A percentile compares a stretch with the other conserved stretches of the same genome.
Evolutionary conservation across 2,888 invertebrate species (phyloP).

Genomic region (Scaeva pyrastri): DNA sequence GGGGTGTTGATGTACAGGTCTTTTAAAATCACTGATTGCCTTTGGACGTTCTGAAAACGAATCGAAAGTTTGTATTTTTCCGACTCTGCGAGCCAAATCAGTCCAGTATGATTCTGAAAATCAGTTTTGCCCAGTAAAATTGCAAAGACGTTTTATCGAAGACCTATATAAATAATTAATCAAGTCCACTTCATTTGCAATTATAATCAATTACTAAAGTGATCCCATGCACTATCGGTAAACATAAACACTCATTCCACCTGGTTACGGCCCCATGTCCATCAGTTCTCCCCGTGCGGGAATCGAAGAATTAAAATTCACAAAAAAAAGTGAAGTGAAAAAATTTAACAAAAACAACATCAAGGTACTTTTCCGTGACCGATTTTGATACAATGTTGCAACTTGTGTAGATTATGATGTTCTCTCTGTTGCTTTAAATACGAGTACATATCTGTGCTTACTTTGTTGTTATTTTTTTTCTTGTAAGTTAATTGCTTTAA

Average conservation of each 20-base stretch:
- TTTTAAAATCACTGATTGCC: too few species aligned
- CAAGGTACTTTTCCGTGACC: not conserved
- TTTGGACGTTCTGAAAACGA: too few species aligned
- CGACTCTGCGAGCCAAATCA: too few species aligned
- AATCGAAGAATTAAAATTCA: conserved; percentile 59
- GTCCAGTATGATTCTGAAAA: too few species aligned
- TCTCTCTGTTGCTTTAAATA: not conserved
- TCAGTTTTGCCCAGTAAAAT: too few species aligned
- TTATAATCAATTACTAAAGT: not conserved
- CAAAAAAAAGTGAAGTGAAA: conserved; percentile 48
- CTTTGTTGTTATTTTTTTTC: not conserved
- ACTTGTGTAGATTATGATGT: conserved; percentile 18
- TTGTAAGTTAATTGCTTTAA: conserved; percentile 15
- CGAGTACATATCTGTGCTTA: too few species aligned
- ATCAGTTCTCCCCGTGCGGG: conserved; percentile 17
- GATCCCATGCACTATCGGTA: conserved; percentile 25
- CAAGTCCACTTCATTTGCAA: not conserved
- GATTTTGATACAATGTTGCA: conserved; percentile 45
- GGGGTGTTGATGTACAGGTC: too few species aligned
- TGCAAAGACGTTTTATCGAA: too few species aligned
- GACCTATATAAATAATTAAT: conserved; percentile 30
- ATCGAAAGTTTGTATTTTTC: too few species aligned
- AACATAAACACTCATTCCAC: not conserved
- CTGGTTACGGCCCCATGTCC: not conserved
- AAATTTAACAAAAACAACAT: conserved; percentile 36